phyloP scores from a whole-genome alignment of 2,888 invertebrate species.

The Parascotia fuliginaria region DNA sequence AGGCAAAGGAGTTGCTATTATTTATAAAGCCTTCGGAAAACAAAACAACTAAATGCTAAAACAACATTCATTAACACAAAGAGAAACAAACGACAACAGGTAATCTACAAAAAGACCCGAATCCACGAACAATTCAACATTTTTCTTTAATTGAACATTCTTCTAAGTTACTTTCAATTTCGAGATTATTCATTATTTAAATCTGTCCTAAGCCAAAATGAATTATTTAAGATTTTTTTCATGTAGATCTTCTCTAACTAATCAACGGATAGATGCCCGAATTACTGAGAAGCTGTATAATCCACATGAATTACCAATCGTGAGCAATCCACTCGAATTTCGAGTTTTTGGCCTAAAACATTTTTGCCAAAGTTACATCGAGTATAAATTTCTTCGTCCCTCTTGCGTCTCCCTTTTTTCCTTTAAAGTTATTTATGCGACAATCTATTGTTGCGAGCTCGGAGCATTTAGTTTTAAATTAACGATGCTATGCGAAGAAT shows the following conservation, averaged over 20 bases:
- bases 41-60: too few species aligned
- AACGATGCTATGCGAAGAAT: slow-evolving; percentile 71
- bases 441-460: slow-evolving; percentile 65
- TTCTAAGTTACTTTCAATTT: slow-evolving; percentile 40
- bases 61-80: neutral
- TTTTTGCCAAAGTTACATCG: slow-evolving; percentile 44
- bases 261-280: slow-evolving; percentile 49
- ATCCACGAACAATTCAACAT: neutral
- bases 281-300: slow-evolving; percentile 47
- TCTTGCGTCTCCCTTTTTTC: slow-evolving; percentile 53
- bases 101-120: neutral
- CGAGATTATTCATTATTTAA: slow-evolving; percentile 34
- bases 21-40: too few species aligned
- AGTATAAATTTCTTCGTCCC: slow-evolving; percentile 45
- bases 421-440: slow-evolving; percentile 73
- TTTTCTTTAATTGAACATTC: slow-evolving; percentile 26
- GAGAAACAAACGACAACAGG: neutral
- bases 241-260: slow-evolving; percentile 46
- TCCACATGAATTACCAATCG: slow-evolving; percentile 58
- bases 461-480: slow-evolving; percentile 76
- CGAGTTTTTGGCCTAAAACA: slow-evolving; percentile 34
- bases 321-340: slow-evolving; percentile 35
- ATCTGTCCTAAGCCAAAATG: slow-evolving; percentile 39
- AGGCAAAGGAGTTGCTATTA: too few species aligned
- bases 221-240: slow-evolving; percentile 47